phyloP scores from a whole-genome alignment of 2,113 vertebrate genomes.

The Alethe castanea region DNA sequence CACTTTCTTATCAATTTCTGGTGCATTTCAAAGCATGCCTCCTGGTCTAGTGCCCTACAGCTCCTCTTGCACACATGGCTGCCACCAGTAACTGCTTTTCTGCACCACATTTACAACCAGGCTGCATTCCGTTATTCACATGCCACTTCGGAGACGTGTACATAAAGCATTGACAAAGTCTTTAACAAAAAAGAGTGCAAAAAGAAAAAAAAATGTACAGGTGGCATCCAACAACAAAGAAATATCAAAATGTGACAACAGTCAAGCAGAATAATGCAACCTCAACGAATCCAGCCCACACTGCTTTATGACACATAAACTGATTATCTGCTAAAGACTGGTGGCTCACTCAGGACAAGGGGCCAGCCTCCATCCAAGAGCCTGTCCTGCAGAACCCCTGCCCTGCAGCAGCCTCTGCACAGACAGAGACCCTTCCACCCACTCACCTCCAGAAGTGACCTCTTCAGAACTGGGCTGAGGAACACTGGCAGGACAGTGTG shows the following conservation, averaged over 20 bases:
- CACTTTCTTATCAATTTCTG: conserved; percentile 26
- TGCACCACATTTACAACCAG: not conserved
- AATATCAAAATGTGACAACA: not conserved
- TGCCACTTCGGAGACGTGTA: not conserved
- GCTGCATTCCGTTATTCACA: conserved; percentile 12
- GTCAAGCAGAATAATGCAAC: conserved; percentile 32
- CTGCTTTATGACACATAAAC: not conserved
- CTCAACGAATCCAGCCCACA: not conserved
- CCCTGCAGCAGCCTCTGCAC: not conserved
- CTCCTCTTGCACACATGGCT: not conserved
- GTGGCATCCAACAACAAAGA: not conserved
- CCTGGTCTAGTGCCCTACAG: not conserved
- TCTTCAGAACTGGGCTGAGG: conserved; percentile 68
- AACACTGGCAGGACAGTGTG: conserved; percentile 62
- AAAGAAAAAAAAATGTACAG: not conserved
- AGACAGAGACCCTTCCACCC: conserved; percentile 40
- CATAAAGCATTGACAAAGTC: not conserved
- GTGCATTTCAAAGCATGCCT: conserved; percentile 45
- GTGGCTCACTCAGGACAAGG: conserved; percentile 4
- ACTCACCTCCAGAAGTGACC: conserved; percentile 70
- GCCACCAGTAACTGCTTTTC: not conserved
- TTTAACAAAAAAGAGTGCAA: not conserved
- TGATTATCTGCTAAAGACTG: not conserved
- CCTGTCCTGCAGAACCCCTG: not conserved
- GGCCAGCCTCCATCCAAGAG: not conserved